Percentiles rank a stretch among this genome's conserved stretches.
Evolutionary conservation across 2,797 vertebrate species (phyloP).

Genomic region (Clangula hyemalis): DNA sequence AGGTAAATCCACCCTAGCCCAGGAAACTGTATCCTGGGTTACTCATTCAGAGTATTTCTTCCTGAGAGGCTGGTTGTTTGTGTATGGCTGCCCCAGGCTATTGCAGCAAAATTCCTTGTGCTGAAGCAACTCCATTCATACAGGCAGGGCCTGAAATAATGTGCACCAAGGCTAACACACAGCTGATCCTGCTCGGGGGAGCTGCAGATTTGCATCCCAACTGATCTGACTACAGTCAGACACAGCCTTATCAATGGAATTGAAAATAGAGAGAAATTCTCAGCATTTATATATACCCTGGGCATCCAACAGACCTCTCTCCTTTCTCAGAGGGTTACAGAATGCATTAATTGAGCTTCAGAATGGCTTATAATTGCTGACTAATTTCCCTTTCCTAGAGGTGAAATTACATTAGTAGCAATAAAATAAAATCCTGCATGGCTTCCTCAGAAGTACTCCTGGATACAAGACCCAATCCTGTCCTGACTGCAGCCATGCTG

Average conservation of each 20-base stretch:
- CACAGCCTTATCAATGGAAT: fast-evolving
- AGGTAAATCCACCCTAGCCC: not conserved
- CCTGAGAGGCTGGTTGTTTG: not conserved
- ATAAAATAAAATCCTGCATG: not conserved
- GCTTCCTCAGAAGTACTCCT: not conserved
- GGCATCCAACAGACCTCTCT: not conserved
- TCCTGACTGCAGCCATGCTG: fast-evolving
- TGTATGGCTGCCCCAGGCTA: not conserved
- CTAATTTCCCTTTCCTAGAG: conserved; percentile 46
- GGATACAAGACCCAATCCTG: fast-evolving
- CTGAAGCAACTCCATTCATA: not conserved
- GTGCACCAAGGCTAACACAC: fast-evolving
- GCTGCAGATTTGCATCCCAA: not conserved
- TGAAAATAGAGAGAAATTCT: not conserved
- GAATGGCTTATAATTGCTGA: conserved; percentile 27
- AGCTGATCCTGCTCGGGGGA: fast-evolving
- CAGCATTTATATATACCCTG: fast-evolving
- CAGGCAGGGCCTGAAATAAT: not conserved
- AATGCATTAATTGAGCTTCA: conserved; percentile 2
- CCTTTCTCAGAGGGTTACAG: not conserved
- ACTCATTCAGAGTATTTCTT: not conserved
- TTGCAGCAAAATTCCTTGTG: not conserved
- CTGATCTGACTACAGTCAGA: not conserved
- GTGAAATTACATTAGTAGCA: not conserved
- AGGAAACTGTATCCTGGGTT: not conserved